Base-by-base conservation (phyloP, 2,797 vertebrate species). In the Melopsittacus undulatus region DNA sequence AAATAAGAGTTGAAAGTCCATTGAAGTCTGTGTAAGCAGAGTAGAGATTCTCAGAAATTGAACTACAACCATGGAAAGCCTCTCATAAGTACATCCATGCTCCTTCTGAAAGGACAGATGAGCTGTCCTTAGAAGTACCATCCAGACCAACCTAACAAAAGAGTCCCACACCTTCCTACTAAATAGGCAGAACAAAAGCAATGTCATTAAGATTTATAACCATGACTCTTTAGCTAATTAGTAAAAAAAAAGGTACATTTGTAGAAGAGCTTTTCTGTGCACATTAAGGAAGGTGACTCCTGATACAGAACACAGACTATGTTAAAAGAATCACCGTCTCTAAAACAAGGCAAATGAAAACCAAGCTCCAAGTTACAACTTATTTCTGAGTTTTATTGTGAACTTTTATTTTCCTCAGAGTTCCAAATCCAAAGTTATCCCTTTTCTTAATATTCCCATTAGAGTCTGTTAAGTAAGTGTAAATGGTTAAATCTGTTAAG, bases 1-100 rank as follows among this genome's bases (percentile, higher is more conserved):
- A 93, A 91, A 87, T 36, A 92, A 83, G 10, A 88, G n/a, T 80
- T 66, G 73, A 77, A 95, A 83, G 62, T 46, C 72, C 69, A 40
- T 85, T 54, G 51, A 83, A 93, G 54, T 45, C 69, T 89, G 46
- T 85, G 94, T 49, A 76, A 59, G 15, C 36, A 70, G 38, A 89
- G 70, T 1, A 43, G 26, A 38, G 29, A 29, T 91, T 82, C 82
- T 91, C 72, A 40, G 67, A 73, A 85, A 63, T 1, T 10, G 79
- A 83, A 73, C 19, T 62, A 51, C 75, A 90, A 40, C n/a, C 29
- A 46, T 0, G 1, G n/a, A 54, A 20, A 77, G 75, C 23, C 36
- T 68, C 76, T 75, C 85, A 42, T 0, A 56, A 56, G 34, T 11
- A 59, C 26, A 51, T 21, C n/a, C 52, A 10, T 4, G 24, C 24